Conservation (phyloP, 2,113 vertebrate species). For the Turnix velox region DNA sequence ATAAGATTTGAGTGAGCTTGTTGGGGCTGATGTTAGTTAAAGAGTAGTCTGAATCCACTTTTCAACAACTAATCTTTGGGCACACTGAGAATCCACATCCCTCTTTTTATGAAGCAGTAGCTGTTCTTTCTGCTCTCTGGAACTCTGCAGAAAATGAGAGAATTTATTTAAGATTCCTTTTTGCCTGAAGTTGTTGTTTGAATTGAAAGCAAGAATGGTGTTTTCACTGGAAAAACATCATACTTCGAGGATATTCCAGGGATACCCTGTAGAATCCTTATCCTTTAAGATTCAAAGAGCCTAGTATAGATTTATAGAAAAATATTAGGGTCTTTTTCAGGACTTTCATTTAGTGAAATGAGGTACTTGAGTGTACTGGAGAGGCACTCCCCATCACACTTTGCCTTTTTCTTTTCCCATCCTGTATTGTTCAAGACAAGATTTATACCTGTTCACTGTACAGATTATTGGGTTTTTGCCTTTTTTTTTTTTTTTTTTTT, state of each 20-base stretch:
- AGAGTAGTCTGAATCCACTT: not conserved
- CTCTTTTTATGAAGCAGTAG: not conserved
- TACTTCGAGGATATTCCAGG: not conserved
- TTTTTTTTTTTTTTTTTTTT: not conserved
- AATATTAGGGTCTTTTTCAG: not conserved
- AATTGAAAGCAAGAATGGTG: not conserved
- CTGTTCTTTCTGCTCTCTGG: not conserved
- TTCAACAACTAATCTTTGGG: not conserved
- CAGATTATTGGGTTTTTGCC: not conserved
- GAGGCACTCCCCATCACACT: not conserved
- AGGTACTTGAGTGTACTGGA: constrained; percentile 1
- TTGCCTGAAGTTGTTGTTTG: not conserved
- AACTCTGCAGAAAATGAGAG: not conserved
- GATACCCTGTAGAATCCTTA: not conserved
- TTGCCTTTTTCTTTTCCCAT: constrained; percentile 7
- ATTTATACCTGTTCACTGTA: constrained; percentile 57
- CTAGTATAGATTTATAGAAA: not conserved
- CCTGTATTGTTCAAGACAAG: constrained; percentile 42
- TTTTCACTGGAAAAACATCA: not conserved
- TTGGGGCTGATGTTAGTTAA: not conserved
- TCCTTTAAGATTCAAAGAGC: not conserved
- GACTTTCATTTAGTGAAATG: not conserved
- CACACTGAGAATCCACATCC: not conserved
- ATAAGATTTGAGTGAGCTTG: not conserved
- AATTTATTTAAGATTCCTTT: not conserved